These are phyloP conservation scores for Drosophila ironensis DNA, from an alignment of 1,140 invertebrate species.

Conservation along the genomic window DNA sequence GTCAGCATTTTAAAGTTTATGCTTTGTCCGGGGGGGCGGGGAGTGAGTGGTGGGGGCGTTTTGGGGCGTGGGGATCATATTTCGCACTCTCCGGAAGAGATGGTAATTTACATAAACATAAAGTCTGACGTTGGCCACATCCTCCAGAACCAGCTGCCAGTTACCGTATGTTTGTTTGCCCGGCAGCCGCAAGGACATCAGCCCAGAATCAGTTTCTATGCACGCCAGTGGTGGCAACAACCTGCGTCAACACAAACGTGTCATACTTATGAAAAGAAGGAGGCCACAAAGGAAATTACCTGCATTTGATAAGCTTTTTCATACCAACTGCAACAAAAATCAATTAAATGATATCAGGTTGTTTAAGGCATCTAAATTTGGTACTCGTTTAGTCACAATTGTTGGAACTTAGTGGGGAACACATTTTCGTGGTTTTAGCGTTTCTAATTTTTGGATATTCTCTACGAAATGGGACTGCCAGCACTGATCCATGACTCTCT, in stretches of 20 bases:
- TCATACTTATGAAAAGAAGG: not conserved
- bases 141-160: conserved; percentile 34
- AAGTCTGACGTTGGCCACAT: conserved; percentile 64
- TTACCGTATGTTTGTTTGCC: conserved; percentile 33
- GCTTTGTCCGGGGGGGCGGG: not conserved
- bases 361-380: too few relatives aligned
- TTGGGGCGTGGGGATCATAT: conserved; percentile 54
- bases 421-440: too few relatives aligned
- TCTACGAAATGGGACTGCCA: not conserved
- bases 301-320: too few relatives aligned
- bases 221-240: not conserved
- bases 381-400: too few relatives aligned
- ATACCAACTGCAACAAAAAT: too few relatives aligned
- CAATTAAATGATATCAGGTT: too few relatives aligned
- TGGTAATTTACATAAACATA: conserved; percentile 76
- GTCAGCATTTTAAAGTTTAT: conserved; percentile 61
- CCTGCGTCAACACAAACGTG: not conserved
- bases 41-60: not conserved
- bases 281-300: too few relatives aligned
- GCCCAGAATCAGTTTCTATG: not conserved
- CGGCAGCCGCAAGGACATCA: conserved; percentile 22
- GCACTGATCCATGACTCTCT: not conserved
- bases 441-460: too few relatives aligned
- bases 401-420: too few relatives aligned
- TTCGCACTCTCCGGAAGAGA: conserved; percentile 67